Base-by-base conservation (phyloP, 2,113 vertebrate genomes). In the Spea multiplicata region DNA sequence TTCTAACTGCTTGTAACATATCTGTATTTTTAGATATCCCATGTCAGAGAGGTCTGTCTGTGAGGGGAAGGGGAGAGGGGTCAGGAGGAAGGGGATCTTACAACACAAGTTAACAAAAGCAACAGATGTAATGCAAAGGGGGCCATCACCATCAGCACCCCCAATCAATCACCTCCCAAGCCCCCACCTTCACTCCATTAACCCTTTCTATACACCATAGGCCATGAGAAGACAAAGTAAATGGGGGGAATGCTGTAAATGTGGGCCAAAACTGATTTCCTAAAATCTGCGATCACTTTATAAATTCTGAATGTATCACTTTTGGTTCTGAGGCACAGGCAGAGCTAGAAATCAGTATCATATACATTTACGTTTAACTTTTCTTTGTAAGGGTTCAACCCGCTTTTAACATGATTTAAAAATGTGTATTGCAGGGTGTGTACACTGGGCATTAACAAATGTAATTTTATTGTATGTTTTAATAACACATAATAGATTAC, bases 11-110 rank as follows among this genome's bases (percentile, higher is more conserved):
- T 70, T 75, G 82, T 84, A 86, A 89, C 85, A 83, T 80, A 85
- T 86, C 64, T n/a, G n/a, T 94, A 93, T 92, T 94, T 94, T 90
- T 93, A 91, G 90, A 70, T 79, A 14, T 67, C 83, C 88, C 82
- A 84, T 84, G 84, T 83, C 81, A 59, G 85, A 82, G 79, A 83
- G 48, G 46, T 78, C 69, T 76, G 45, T 9, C 68, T 76, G 64
- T 5, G 48, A 53, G 7, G 53, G 30, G 75, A 52, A 66, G 44
- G 13, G 68, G 9, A 5, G 44, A 5, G 46, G 66, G 76, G 44
- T 4, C 5, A 66, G 62, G 68, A 44, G 66, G 65, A 61, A 84
- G 66, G 47, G 49, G 74, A 86, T 85, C 86, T 72, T 64, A 72
- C 53, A 59, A 65, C 62, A 53, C 67, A 78, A 74, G 55, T 80